phyloP scores from a whole-genome alignment of 2,797 vertebrate genomes.

The Sciurus vulgaris region DNA sequence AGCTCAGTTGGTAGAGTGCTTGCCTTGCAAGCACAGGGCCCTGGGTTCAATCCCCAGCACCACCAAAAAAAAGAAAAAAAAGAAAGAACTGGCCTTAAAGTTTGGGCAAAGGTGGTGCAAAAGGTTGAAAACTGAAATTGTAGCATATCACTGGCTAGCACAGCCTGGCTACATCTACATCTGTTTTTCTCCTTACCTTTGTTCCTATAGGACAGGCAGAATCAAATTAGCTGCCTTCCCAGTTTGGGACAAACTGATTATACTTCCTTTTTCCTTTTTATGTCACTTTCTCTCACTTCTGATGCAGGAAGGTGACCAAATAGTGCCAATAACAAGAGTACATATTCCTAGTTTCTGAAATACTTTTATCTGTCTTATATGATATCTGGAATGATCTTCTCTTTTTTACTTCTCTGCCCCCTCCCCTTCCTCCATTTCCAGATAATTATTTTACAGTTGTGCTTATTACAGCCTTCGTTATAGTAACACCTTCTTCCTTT shows the following conservation, averaged over 20 bases:
- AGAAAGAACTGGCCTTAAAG: neutral
- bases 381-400: neutral
- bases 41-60: no score
- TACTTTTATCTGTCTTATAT: neutral
- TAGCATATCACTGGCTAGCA: neutral
- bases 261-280: neutral
- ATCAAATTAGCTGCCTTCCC: neutral
- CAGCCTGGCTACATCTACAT: no score
- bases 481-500: neutral
- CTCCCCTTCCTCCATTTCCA: neutral
- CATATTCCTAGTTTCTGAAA: neutral
- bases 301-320: neutral
- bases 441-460: neutral
- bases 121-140: neutral
- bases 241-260: neutral
- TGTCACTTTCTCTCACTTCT: neutral
- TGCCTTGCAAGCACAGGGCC: no score
- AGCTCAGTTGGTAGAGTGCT: no score
- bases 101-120: neutral
- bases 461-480: neutral
- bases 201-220: no score
- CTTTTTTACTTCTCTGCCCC: neutral
- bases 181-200: no score
- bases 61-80: no score
- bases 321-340: neutral